phyloP scores from a whole-genome alignment of 2,888 invertebrate species.

The Aethes cnicana region DNA sequence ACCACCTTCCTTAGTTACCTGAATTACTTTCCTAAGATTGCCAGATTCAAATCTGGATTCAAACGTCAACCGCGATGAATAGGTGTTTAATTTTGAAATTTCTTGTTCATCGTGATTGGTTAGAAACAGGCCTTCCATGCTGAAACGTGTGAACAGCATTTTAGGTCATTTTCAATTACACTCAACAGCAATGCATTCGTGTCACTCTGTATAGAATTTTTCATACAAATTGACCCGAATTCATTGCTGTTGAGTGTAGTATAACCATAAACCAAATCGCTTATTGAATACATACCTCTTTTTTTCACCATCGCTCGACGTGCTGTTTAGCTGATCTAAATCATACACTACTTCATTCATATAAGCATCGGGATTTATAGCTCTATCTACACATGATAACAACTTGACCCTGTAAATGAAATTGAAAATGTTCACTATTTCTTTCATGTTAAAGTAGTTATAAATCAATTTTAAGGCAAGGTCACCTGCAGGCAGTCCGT shows the following conservation, averaged over 20 bases:
- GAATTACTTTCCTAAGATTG: slow-evolving; percentile 90
- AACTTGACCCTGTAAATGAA: slow-evolving; percentile 76
- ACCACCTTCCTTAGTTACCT: slow-evolving; percentile 70
- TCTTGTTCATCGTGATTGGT: slow-evolving; percentile 79
- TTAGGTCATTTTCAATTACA: not conserved
- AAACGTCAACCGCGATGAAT: slow-evolving; percentile 83
- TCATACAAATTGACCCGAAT: not conserved
- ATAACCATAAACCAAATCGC: not conserved
- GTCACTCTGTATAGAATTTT: no score
- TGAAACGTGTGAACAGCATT: slow-evolving; percentile 44
- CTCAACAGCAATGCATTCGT: no score
- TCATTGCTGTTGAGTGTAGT: not conserved
- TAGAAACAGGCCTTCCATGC: slow-evolving; percentile 57
- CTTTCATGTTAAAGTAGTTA: not conserved
- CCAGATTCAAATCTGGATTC: slow-evolving; percentile 94
- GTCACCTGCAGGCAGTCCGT: slow-evolving; percentile 70
- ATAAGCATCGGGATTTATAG: slow-evolving; percentile 83
- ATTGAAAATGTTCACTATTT: not conserved
- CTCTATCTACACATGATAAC: slow-evolving; percentile 85
- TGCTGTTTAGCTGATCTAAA: slow-evolving; percentile 78
- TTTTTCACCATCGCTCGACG: slow-evolving; percentile 48
- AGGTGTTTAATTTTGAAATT: slow-evolving; percentile 63
- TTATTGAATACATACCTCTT: slow-evolving; percentile 49
- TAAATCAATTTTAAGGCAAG: not conserved
- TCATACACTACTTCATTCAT: slow-evolving; percentile 87